Base-by-base conservation (phyloP, 1,140 invertebrate species). In the Antheraea pernyi region DNA sequence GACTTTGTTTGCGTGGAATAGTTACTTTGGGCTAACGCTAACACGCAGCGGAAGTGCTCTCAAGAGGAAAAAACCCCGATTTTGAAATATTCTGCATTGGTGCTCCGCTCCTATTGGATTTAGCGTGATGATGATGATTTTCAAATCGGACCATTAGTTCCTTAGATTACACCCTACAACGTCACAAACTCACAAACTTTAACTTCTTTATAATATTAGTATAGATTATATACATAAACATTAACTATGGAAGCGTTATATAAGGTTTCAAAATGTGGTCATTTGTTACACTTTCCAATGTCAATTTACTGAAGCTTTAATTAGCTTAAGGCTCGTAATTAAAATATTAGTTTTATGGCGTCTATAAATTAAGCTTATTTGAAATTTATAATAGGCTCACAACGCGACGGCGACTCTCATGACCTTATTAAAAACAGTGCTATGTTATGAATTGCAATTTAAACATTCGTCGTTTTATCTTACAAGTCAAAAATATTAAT, bases 321-420 rank as follows among this genome's bases (percentile, higher is more conserved):
- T n/a, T 9, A 53, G 13, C 13, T 53, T 53, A 9, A 53, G 16
- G 16, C 46, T 3, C 11, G 39, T 42, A 42, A 53, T 53, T 53
- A 53, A 53, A 53, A 53, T 11, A 53, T 53, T 53, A 53, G 46
- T 53, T 48, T 48, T 48, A 48, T 53, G 46, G 46, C 46, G 46
- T 53, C 16, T 11, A 16, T 53, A 53, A 53, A 53, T 53, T 13
- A 53, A 53, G 46, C 46, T 53, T 53, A 53, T 53, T 16, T 53
- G 46, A 53, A 53, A 53, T 53, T 53, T 53, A 53, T 53, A 53
- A 53, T 53, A 11, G 46, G 46, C 46, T 53, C 11, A 53, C 46
- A 11, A 53, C 46, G 46, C 46, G 46, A 53, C 46, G 46, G 5
- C 16, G 46, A 13, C 16, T 53, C 46, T 53, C 0, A 9, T 53